These are phyloP conservation scores for Chrysolina oricalcia DNA, from an alignment of 2,888 invertebrate genomes.

Conservation along the genomic window DNA sequence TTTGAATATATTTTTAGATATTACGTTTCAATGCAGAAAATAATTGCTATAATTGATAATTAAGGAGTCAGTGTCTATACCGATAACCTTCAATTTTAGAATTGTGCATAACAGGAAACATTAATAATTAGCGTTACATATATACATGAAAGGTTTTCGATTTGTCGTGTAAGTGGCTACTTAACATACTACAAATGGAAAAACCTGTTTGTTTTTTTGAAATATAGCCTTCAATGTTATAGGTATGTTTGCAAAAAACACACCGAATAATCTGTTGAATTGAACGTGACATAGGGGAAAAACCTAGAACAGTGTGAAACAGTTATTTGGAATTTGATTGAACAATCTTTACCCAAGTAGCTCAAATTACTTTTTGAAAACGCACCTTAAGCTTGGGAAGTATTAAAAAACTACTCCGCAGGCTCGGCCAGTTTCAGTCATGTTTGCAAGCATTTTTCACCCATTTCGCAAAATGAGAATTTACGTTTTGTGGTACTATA, in stretches of 20 bases:
- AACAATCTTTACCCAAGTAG: too few relatives aligned
- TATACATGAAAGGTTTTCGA: constrained; percentile 19
- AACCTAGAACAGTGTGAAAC: background rate
- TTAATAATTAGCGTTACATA: constrained; percentile 4
- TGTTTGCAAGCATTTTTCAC: too few relatives aligned
- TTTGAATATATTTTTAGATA: constrained; percentile 34
- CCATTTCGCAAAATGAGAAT: too few relatives aligned
- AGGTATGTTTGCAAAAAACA: too few relatives aligned
- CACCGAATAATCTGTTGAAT: background rate
- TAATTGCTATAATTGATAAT: constrained; percentile 30
- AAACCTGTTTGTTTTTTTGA: background rate
- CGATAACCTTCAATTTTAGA: constrained; percentile 32
- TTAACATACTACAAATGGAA: background rate
- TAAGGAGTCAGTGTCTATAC: constrained; percentile 35
- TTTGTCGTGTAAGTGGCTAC: background rate
- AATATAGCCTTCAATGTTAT: background rate
- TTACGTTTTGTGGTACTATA: too few relatives aligned
- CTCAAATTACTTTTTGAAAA: too few relatives aligned
- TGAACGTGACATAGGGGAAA: background rate
- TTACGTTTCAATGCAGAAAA: constrained; percentile 24
- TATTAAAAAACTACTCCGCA: too few relatives aligned
- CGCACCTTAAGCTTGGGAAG: too few relatives aligned
- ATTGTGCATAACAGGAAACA: constrained; percentile 19
- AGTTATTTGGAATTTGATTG: background rate
- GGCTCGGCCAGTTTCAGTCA: too few relatives aligned